phyloP scores from a whole-genome alignment of 2,113 vertebrate species.

The Rhinolophus sinicus region DNA sequence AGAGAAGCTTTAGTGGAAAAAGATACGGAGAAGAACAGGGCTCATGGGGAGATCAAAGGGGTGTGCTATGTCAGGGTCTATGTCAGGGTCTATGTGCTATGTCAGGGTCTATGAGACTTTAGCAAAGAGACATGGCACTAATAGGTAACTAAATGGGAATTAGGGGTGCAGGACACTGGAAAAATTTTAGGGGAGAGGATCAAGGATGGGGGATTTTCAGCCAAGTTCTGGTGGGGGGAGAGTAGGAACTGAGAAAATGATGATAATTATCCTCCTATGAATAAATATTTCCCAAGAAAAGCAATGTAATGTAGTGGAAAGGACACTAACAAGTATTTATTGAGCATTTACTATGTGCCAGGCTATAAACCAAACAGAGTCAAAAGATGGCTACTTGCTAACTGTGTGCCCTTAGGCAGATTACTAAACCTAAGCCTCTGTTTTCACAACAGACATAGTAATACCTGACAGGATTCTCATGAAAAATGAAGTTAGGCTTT shows the following conservation, averaged over 20 bases:
- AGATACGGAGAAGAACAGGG: not conserved
- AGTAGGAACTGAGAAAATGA: not conserved
- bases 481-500: not conserved
- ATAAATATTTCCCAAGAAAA: not conserved
- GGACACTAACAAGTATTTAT: not conserved
- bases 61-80: not conserved
- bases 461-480: not conserved
- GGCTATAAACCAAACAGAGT: not conserved
- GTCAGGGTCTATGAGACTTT: not conserved
- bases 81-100: too few relatives aligned
- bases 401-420: not conserved
- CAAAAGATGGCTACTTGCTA: not conserved
- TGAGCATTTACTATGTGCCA: not conserved
- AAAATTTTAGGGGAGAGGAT: not conserved
- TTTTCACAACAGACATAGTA: not conserved
- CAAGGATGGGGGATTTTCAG: not conserved
- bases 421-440: not conserved
- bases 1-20: not conserved
- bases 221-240: not conserved
- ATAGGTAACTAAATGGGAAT: not conserved
- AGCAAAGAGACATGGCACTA: not conserved
- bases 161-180: not conserved
- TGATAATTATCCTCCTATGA: not conserved
- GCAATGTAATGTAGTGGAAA: not conserved
- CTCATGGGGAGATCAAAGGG: not conserved